Conservation (phyloP, 2,113 vertebrate genomes). For the Anarhynchus alexandrinus region DNA sequence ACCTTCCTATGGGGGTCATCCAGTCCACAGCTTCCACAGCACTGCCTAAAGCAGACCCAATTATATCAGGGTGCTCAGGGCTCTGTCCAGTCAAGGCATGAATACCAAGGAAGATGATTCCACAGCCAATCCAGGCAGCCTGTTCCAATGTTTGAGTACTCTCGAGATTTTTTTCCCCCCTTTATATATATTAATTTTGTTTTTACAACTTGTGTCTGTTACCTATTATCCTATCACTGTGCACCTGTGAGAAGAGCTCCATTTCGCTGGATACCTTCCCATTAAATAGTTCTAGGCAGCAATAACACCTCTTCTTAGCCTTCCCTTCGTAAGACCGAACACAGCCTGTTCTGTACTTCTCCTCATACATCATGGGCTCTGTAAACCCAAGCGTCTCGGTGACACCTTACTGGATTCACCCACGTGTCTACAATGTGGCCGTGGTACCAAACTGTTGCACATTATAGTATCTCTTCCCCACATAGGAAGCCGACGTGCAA, state of each 20-base stretch:
- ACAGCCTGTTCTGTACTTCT: neutral
- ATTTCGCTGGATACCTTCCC: neutral
- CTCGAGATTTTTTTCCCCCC: fast-evolving
- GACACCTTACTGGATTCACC: neutral
- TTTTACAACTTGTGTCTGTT: neutral
- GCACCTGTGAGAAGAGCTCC: neutral
- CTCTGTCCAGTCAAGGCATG: neutral
- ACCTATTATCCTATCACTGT: neutral
- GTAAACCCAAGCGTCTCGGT: neutral
- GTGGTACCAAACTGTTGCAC: neutral
- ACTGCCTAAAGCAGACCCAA: neutral
- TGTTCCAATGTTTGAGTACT: neutral
- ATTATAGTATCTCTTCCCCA: fast-evolving
- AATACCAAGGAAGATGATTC: neutral
- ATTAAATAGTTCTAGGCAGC: neutral
- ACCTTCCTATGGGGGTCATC: neutral
- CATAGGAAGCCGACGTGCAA: fast-evolving
- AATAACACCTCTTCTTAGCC: neutral
- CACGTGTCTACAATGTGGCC: neutral
- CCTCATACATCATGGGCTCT: neutral
- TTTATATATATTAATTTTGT: neutral
- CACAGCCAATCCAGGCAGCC: neutral
- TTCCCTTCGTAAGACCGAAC: neutral
- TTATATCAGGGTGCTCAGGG: neutral
- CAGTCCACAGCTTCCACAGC: neutral